phyloP scores from a whole-genome alignment of 2,113 vertebrate genomes.

The Vulpes lagopus region DNA sequence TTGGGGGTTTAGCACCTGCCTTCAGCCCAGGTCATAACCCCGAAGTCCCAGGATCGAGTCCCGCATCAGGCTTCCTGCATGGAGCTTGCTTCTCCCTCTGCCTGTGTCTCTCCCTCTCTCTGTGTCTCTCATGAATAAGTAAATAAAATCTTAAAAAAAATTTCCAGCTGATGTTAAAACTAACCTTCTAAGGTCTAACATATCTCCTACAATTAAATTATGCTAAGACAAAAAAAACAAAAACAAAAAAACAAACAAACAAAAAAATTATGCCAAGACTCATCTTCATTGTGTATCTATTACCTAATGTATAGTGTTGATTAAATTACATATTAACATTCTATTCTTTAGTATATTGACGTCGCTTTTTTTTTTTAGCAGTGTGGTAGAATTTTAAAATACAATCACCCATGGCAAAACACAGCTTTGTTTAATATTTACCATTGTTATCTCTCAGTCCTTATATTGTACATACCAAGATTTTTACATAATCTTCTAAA shows the following conservation, averaged over 20 bases:
- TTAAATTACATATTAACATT: slow-evolving; percentile 52
- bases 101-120: too few species aligned
- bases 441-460: not conserved
- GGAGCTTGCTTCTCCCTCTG: too few species aligned
- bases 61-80: too few species aligned
- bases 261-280: slow-evolving; percentile 45
- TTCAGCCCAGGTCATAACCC: too few species aligned
- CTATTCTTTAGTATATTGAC: not conserved
- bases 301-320: slow-evolving; percentile 5
- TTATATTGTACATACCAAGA: slow-evolving; percentile 51
- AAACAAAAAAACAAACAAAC: too few species aligned
- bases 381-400: slow-evolving; percentile 56
- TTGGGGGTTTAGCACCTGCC: too few species aligned
- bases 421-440: slow-evolving; percentile 51
- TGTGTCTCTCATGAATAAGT: too few species aligned
- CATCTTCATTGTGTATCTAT: not conserved
- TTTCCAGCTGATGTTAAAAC: slow-evolving; percentile 61
- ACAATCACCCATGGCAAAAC: not conserved
- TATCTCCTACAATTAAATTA: slow-evolving; percentile 51
- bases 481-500: slow-evolving; percentile 15
- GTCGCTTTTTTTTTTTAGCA: slow-evolving; percentile 35
- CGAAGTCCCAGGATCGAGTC: too few species aligned
- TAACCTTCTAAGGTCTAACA: slow-evolving; percentile 26
- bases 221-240: too few species aligned
- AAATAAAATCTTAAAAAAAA: too few species aligned